Evolutionary conservation across 2,888 invertebrate genomes (phyloP).

Genomic region (Troides helena): DNA sequence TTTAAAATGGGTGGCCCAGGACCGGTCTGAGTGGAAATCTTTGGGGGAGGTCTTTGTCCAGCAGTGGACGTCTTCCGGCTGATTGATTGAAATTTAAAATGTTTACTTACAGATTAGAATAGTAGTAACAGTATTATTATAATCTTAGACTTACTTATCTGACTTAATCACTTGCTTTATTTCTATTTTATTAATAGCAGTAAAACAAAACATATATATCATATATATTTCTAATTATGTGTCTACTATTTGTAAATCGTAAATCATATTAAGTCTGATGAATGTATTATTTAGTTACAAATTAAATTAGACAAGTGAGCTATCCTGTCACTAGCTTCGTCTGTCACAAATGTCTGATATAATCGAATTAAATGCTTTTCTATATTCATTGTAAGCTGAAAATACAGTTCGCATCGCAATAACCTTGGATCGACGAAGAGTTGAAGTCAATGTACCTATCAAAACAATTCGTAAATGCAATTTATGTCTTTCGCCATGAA

Average conservation of each 20-base stretch:
- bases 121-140: background rate
- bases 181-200: too few species aligned
- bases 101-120: background rate
- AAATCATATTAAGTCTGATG: too few species aligned
- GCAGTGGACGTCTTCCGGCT: too few species aligned
- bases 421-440: background rate
- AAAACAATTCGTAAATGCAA: conserved; percentile 5
- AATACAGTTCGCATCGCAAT: background rate
- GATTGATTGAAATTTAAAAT: background rate
- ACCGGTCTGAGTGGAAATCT: too few species aligned
- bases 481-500: conserved; percentile 10
- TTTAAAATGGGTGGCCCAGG: too few species aligned
- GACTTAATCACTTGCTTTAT: background rate
- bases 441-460: background rate
- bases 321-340: too few species aligned
- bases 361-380: background rate
- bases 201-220: too few species aligned
- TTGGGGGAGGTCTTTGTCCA: too few species aligned
- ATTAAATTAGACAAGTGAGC: too few species aligned
- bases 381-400: background rate
- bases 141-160: background rate
- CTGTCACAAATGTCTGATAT: background rate
- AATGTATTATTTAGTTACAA: too few species aligned
- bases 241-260: too few species aligned
- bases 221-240: too few species aligned